phyloP scores from a whole-genome alignment of 1,140 invertebrate genomes.

The Eupristina koningsbergeri region DNA sequence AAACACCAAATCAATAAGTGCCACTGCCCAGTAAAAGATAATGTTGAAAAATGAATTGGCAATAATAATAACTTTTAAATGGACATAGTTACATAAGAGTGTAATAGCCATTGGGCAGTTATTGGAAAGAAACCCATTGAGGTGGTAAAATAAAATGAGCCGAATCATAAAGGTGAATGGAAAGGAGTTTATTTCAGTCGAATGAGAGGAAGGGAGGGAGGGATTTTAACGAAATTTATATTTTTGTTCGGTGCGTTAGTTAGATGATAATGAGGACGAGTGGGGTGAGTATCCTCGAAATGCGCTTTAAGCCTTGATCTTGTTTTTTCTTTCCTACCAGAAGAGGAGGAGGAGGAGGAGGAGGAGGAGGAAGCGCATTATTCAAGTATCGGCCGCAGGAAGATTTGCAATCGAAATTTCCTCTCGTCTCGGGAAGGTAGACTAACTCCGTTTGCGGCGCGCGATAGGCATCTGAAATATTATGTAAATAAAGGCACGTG shows the following conservation, averaged over 20 bases:
- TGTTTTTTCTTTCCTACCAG: neutral
- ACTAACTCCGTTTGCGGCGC: constrained; percentile 45
- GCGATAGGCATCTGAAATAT: constrained; percentile 65
- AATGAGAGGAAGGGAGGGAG: neutral
- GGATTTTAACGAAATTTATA: neutral
- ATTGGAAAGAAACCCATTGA: neutral
- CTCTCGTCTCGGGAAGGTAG: constrained; percentile 25
- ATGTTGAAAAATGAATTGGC: too few relatives aligned
- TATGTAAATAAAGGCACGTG: constrained; percentile 67
- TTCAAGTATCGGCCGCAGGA: constrained; percentile 17
- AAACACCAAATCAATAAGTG: too few relatives aligned
- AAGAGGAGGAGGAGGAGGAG: neutral
- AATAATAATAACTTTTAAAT: neutral
- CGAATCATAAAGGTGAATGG: neutral
- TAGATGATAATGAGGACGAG: neutral
- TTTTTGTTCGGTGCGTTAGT: neutral
- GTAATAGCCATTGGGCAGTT: neutral
- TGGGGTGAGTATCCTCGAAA: too few relatives aligned
- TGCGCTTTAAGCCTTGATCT: neutral
- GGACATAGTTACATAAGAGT: neutral
- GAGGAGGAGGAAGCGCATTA: neutral
- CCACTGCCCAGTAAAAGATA: too few relatives aligned
- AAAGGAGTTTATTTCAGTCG: neutral
- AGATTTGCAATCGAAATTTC: constrained; percentile 46
- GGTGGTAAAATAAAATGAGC: neutral